phyloP scores from a whole-genome alignment of 2,113 vertebrate species.

The Sorex fumeus region DNA sequence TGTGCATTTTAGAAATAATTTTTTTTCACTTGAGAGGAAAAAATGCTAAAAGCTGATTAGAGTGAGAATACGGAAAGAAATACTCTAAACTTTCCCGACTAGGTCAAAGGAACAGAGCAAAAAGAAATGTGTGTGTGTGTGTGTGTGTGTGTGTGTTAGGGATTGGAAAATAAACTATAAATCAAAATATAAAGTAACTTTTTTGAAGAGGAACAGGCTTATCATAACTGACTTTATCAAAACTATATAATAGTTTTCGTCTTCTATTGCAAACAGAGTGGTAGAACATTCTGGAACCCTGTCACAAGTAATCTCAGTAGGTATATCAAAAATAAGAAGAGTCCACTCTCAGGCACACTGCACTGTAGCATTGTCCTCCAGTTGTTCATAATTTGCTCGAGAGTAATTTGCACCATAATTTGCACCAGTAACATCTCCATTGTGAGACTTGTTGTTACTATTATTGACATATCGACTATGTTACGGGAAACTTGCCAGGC shows the following conservation, averaged over 20 bases:
- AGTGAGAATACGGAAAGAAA: slow-evolving; percentile 8
- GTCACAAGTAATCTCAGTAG: background rate
- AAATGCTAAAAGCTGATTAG: slow-evolving; percentile 16
- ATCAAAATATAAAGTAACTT: slow-evolving; percentile 56
- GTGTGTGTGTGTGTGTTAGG: too few species aligned
- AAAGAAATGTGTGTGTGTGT: too few species aligned
- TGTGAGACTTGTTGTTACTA: too few species aligned
- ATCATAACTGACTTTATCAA: slow-evolving; percentile 48
- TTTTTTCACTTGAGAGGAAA: slow-evolving; percentile 49
- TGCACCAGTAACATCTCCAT: too few species aligned
- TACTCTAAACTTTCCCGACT: slow-evolving; percentile 67
- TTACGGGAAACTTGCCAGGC: too few species aligned
- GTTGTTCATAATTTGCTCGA: too few species aligned
- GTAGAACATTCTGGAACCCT: background rate
- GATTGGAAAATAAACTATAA: slow-evolving; percentile 52
- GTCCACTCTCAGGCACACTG: background rate
- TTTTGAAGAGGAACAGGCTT: slow-evolving; percentile 45
- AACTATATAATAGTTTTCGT: background rate
- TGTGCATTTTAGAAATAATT: slow-evolving; percentile 49
- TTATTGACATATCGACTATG: too few species aligned
- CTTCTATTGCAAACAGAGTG: background rate
- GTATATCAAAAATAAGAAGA: background rate
- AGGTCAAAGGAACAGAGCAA: slow-evolving; percentile 75
- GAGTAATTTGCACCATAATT: too few species aligned
- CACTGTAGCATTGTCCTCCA: too few species aligned